Conservation (phyloP, 2,888 invertebrate genomes). For the Andrena marginata region DNA sequence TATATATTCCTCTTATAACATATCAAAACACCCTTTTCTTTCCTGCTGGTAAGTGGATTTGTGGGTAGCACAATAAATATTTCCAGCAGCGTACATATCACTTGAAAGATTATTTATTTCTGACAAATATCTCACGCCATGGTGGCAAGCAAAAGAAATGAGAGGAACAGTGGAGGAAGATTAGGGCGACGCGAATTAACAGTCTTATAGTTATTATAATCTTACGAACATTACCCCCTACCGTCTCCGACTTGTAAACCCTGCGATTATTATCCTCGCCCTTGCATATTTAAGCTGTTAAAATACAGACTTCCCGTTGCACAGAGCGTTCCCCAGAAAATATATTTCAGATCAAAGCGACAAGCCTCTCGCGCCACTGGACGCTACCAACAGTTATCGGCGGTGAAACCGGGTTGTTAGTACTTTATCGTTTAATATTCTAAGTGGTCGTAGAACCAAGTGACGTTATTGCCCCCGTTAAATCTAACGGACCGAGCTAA, state of each 20-base stretch:
- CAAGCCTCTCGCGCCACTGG: conserved; percentile 19
- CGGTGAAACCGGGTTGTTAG: conserved; percentile 49
- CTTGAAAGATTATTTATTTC: too few relatives aligned
- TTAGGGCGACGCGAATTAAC: conserved; percentile 33
- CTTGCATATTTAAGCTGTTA: conserved; percentile 44
- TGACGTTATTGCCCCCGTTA: conserved; percentile 65
- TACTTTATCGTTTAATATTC: conserved; percentile 76
- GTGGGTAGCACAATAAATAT: too few relatives aligned
- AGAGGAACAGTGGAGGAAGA: neutral
- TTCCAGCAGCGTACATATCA: too few relatives aligned
- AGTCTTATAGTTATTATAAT: conserved; percentile 2
- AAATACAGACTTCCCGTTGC: conserved; percentile 51
- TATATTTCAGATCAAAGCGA: conserved; percentile 58
- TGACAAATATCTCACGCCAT: too few relatives aligned
- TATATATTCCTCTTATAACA: too few relatives aligned
- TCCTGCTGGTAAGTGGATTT: too few relatives aligned
- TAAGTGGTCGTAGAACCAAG: conserved; percentile 66
- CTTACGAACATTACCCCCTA: conserved; percentile 3
- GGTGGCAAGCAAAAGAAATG: neutral
- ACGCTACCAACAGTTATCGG: conserved; percentile 46
- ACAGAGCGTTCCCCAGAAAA: conserved; percentile 52
- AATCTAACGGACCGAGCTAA: conserved; percentile 66
- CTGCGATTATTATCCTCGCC: conserved; percentile 5
- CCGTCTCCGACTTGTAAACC: neutral
- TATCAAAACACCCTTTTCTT: too few relatives aligned